Conservation (phyloP, 2,888 invertebrate genomes). For the Blomia tropicalis region DNA sequence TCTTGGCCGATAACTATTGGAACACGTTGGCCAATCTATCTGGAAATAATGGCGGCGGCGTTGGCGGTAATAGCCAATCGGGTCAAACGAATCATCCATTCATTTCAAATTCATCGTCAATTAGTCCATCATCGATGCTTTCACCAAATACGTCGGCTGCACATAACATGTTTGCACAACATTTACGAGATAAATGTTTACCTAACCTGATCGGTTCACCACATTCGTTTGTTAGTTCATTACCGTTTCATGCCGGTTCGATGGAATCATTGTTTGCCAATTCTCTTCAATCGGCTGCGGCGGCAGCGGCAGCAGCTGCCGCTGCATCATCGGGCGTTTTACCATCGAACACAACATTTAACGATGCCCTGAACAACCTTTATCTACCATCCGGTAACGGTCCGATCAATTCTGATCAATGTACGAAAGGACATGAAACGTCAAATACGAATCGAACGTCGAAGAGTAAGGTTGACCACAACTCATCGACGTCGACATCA, state of each 20-base stretch:
- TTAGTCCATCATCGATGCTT: not conserved
- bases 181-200: not conserved
- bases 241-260: not conserved
- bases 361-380: slow-evolving; percentile 2
- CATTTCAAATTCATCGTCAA: not conserved
- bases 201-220: not conserved
- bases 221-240: not conserved
- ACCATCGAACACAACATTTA: too few relatives aligned
- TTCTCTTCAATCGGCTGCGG: not conserved
- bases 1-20: slow-evolving; percentile 10
- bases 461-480: not conserved
- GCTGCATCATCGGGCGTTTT: too few relatives aligned
- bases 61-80: not conserved
- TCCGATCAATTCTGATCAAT: not conserved
- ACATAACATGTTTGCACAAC: not conserved
- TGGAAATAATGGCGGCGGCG: not conserved
- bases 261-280: slow-evolving; percentile 14
- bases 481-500: not conserved
- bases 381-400: not conserved
- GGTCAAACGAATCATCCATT: not conserved
- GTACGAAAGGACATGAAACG: not conserved
- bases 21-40: not conserved
- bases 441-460: not conserved
- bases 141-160: not conserved
- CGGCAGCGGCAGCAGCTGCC: not conserved